Conservation (phyloP, 2,888 invertebrate species). For the Caenorhabditis sp. region DNA sequence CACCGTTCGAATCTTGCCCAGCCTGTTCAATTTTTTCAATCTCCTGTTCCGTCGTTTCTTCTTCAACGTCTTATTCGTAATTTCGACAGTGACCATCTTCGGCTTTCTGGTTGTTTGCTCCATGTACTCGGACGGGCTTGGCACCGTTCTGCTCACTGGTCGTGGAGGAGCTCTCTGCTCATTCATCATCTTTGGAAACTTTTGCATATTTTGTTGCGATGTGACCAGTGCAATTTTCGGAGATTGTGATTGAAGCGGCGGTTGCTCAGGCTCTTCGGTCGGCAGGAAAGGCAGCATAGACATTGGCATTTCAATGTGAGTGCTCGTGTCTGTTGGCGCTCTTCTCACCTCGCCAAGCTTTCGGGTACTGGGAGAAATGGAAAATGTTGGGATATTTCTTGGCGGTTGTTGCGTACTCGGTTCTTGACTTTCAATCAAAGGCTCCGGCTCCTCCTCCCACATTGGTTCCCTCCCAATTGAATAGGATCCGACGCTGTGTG, state of each 20-base stretch:
- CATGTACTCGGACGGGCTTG: slow-evolving; percentile 9
- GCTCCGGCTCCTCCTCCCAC: slow-evolving; percentile 37
- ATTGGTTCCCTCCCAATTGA: slow-evolving; percentile 53
- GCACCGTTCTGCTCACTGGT: slow-evolving; percentile 22
- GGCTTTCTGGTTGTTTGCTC: slow-evolving; percentile 28
- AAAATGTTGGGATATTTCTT: slow-evolving; percentile 37
- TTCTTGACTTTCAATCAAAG: slow-evolving; percentile 2
- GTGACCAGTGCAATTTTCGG: slow-evolving; percentile 50
- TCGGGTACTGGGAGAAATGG: slow-evolving; percentile 43
- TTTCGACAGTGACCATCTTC: slow-evolving; percentile 41
- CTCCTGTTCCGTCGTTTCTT: slow-evolving; percentile 37
- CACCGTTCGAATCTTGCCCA: slow-evolving; percentile 37
- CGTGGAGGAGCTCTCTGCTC: slow-evolving; percentile 33
- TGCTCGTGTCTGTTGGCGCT: slow-evolving; percentile 28
- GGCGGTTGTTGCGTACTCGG: slow-evolving; percentile 10
- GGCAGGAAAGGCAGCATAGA: slow-evolving; percentile 50
- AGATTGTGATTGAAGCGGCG: neutral
- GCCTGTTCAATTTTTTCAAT: slow-evolving; percentile 49
- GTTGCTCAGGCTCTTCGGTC: slow-evolving; percentile 7
- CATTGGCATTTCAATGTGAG: slow-evolving; percentile 50
- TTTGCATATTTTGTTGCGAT: slow-evolving; percentile 49
- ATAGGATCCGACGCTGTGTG: slow-evolving; percentile 52
- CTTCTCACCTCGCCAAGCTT: slow-evolving; percentile 34
- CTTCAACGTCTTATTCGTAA: slow-evolving; percentile 42
- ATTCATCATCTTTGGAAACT: slow-evolving; percentile 55